Base-by-base conservation (phyloP, 1,140 invertebrate species). In the Paramacrobiotus metropolitanus region DNA sequence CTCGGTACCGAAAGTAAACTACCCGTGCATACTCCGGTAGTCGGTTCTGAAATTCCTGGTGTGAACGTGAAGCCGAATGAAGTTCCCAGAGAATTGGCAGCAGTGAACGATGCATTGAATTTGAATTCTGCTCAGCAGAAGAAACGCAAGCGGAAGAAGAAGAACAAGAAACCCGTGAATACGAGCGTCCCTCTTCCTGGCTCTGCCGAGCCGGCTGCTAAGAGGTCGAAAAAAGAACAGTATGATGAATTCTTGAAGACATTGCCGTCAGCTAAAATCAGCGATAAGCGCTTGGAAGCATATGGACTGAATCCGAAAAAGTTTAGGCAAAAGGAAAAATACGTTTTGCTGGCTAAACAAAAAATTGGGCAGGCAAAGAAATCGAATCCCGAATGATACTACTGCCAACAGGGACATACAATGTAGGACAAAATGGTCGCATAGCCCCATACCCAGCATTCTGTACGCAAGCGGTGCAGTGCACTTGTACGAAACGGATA, bases 301-400 rank as follows among this genome's bases (percentile, higher is more conserved):
- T 95, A 86, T 73, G 89, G 87, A 63, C 80, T 93, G 44, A 91
- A 92, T 78, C 86, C 88, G 1, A 88, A 87, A 24, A 55, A 55
- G 48, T 28, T 20, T 24, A 15, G 48, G 24, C 15, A 15, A 24
- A 55, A 55, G 48, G 48, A 55, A 24, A 55, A 55, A 24, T 55
- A 55, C 28, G 48, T 55, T 55, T 55, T 55, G 48, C 15, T 55
- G 48, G 48, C 48, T 9, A 55, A 55, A 24, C n/a, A n/a, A n/a
- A n/a, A n/a, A n/a, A n/a, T n/a, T n/a, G n/a, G n/a, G n/a, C n/a
- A n/a, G n/a, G n/a, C n/a, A n/a, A n/a, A n/a, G n/a, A n/a, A n/a
- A n/a, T n/a, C n/a, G n/a, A n/a, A n/a, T n/a, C n/a, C n/a, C n/a
- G n/a, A n/a, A n/a, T n/a, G n/a, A n/a, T n/a, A n/a, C n/a, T n/a